Evolutionary conservation across 1,140 invertebrate genomes (phyloP).

Genomic region (Heliconius congener): DNA sequence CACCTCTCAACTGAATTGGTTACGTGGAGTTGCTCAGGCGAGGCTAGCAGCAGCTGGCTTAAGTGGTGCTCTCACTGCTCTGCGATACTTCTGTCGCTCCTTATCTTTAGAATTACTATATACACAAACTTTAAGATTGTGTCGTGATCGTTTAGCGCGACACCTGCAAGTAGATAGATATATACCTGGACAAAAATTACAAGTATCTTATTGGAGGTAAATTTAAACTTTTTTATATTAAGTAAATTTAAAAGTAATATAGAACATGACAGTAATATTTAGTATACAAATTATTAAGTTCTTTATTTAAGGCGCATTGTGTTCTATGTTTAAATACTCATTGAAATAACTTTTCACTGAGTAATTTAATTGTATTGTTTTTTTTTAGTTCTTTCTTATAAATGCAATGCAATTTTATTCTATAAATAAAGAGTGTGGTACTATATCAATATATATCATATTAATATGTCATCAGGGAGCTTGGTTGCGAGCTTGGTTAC

Average conservation of each 20-base stretch:
- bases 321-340: no score
- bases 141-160: conserved; percentile 93
- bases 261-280: no score
- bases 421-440: no score
- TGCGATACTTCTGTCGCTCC: conserved; percentile 97
- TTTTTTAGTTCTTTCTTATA: no score
- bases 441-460: no score
- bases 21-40: conserved; percentile 95
- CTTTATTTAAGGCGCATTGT: no score
- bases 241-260: neutral
- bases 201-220: conserved; percentile 96
- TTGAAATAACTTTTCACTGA: no score
- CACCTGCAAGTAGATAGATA: conserved; percentile 97
- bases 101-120: conserved; percentile 97
- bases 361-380: no score
- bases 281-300: no score
- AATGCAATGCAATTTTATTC: no score
- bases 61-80: conserved; percentile 88
- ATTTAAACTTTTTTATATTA: neutral
- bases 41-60: conserved; percentile 93
- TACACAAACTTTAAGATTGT: conserved; percentile 94
- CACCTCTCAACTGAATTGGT: conserved; percentile 94
- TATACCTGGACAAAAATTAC: conserved; percentile 91
- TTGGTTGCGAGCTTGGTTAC: conserved; percentile 92
- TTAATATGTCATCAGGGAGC: conserved; percentile 81